Conservation (phyloP, 2,888 invertebrate species). For the Camptogramma bilineatum region DNA sequence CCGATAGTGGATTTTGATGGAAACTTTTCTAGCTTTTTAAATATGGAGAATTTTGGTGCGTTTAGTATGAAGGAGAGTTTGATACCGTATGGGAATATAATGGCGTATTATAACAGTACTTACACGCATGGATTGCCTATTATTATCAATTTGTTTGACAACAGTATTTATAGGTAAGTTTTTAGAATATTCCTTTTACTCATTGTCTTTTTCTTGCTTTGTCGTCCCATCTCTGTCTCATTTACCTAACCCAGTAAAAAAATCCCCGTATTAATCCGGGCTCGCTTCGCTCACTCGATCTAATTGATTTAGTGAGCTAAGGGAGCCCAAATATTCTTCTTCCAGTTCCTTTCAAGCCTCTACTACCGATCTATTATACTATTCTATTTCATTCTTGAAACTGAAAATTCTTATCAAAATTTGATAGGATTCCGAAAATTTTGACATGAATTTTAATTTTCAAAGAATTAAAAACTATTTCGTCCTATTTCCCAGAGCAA, state of each 20-base stretch:
- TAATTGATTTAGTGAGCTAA: neutral
- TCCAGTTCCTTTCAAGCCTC: no score
- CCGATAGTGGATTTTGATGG: conserved; percentile 87
- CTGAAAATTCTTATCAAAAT: no score
- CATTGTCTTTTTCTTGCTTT: neutral
- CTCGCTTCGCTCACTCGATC: neutral
- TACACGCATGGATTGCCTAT: conserved; percentile 92
- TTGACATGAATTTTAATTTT: no score
- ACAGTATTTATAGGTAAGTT: conserved; percentile 88
- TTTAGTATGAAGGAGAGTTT: conserved; percentile 86
- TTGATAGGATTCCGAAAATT: no score
- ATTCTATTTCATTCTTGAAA: no score
- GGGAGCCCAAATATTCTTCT: no score
- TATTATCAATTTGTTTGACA: conserved; percentile 89
- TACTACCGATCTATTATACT: no score
- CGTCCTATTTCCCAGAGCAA: conserved; percentile 65
- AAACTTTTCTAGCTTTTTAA: conserved; percentile 87
- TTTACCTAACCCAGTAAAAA: no score
- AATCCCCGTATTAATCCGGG: no score
- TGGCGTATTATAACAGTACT: conserved; percentile 91
- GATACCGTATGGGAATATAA: conserved; percentile 83
- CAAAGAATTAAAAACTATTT: no score
- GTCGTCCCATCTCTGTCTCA: no score
- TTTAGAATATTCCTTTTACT: no score
- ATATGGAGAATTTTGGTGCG: conserved; percentile 88